Evolutionary conservation across 2,888 invertebrate species (phyloP).

Genomic region (Diadegma fenestrale): DNA sequence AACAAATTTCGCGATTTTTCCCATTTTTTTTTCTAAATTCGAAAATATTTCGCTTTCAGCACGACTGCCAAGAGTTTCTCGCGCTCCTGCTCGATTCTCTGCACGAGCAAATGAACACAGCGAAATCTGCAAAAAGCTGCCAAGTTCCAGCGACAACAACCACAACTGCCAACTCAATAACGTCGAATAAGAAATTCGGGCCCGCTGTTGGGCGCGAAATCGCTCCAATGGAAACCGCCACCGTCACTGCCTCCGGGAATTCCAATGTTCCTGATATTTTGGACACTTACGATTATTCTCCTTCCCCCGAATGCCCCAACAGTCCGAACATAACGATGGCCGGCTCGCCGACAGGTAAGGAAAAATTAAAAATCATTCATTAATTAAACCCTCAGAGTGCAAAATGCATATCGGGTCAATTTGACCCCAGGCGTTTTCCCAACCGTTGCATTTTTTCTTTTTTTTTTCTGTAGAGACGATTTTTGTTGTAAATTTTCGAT

Average conservation of each 20-base stretch:
- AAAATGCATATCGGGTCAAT: no score
- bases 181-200: slow-evolving; percentile 75
- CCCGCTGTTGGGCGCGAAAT: slow-evolving; percentile 74
- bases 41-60: slow-evolving; percentile 83
- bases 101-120: slow-evolving; percentile 87
- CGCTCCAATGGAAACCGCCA: slow-evolving; percentile 72
- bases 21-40: neutral
- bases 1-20: neutral
- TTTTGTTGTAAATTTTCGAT: no score
- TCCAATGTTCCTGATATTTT: slow-evolving; percentile 75
- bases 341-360: slow-evolving; percentile 81
- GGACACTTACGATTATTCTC: slow-evolving; percentile 78
- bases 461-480: no score
- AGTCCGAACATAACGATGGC: slow-evolving; percentile 82
- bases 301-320: slow-evolving; percentile 81
- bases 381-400: no score
- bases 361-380: neutral
- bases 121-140: slow-evolving; percentile 80
- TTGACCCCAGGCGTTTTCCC: neutral
- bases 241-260: slow-evolving; percentile 77
- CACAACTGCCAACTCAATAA: slow-evolving; percentile 80
- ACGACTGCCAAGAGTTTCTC: slow-evolving; percentile 89
- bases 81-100: slow-evolving; percentile 87
- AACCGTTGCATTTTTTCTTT: no score
- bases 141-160: slow-evolving; percentile 77